These are phyloP conservation scores for Andricus quercusramuli DNA, from an alignment of 2,888 invertebrate species.

Conservation along the genomic window DNA sequence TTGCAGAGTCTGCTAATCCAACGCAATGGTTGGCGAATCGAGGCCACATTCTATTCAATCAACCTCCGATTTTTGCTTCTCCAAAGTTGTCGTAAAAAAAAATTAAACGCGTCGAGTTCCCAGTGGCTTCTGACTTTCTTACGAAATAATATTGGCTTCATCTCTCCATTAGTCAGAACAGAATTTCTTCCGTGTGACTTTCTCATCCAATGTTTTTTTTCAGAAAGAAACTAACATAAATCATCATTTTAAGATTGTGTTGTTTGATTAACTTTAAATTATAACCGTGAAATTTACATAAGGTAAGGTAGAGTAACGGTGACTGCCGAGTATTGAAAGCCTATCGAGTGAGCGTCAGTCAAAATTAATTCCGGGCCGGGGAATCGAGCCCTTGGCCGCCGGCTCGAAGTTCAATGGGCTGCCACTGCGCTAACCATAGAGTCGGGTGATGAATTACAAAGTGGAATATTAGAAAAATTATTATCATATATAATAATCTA, in stretches of 20 bases:
- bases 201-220: background rate
- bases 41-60: conserved; percentile 65
- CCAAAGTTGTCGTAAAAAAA: conserved; percentile 46
- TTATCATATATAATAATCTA: no score
- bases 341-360: no score
- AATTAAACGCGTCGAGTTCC: conserved; percentile 45
- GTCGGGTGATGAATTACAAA: no score
- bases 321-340: no score
- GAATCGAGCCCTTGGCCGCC: no score
- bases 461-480: no score
- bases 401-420: no score
- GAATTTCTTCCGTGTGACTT: background rate
- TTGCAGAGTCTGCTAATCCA: conserved; percentile 52
- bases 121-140: background rate
- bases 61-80: conserved; percentile 56
- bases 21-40: conserved; percentile 60
- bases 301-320: no score
- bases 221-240: background rate
- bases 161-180: background rate
- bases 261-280: background rate
- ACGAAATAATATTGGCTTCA: background rate
- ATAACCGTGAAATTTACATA: no score
- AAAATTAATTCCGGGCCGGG: no score
- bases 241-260: background rate
- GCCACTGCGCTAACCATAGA: no score